Conservation (phyloP, 2,888 invertebrate species). For the Barypeithes pellucidus region DNA sequence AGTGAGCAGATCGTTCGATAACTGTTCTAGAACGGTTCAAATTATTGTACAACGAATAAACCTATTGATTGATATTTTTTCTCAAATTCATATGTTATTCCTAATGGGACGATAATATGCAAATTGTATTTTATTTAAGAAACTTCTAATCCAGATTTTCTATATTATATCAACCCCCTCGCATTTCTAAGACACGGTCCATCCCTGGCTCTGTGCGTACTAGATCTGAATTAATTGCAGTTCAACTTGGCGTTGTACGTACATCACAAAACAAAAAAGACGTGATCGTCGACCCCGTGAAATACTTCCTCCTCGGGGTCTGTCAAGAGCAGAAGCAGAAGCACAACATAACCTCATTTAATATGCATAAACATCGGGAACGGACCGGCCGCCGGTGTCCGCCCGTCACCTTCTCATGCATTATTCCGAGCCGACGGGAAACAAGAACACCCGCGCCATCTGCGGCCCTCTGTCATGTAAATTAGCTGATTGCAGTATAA, state of each 20-base stretch:
- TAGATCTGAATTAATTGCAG: conserved; percentile 13
- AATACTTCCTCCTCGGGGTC: conserved; percentile 39
- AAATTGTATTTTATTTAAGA: no score
- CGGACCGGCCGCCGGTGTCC: conserved; percentile 49
- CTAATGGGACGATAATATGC: no score
- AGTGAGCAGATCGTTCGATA: no score
- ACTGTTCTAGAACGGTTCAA: no score
- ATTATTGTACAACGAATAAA: no score
- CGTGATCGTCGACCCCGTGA: conserved; percentile 12
- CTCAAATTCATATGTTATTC: no score
- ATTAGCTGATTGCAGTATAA: conserved; percentile 63
- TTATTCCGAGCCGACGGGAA: conserved; percentile 65
- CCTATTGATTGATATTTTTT: no score
- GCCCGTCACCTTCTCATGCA: conserved; percentile 68
- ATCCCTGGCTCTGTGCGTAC: no score
- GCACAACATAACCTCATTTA: conserved; percentile 51
- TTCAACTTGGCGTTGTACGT: conserved; percentile 11
- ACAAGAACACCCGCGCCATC: conserved; percentile 58
- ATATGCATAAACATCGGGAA: conserved; percentile 55
- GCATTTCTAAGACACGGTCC: no score
- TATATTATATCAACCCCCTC: no score
- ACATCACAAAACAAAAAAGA: conserved; percentile 18
- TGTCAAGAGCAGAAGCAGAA: conserved; percentile 46
- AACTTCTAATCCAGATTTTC: no score
- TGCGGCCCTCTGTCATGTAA: conserved; percentile 60